These are phyloP conservation scores for Polydrusus tereticollis DNA, from an alignment of 2,888 invertebrate species.

Conservation along the genomic window DNA sequence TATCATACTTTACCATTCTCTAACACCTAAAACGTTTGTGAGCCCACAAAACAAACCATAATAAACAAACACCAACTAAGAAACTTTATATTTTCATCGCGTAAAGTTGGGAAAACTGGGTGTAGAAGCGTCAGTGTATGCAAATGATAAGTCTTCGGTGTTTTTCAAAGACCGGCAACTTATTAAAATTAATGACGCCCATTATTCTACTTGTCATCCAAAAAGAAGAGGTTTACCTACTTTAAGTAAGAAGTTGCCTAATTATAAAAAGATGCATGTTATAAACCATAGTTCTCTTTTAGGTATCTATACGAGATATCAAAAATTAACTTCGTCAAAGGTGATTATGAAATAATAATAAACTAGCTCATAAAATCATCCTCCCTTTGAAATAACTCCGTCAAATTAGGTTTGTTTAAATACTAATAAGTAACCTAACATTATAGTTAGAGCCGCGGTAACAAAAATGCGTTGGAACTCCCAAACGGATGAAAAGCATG, in stretches of 20 bases:
- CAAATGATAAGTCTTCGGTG: conserved; percentile 36
- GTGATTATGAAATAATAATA: too few species aligned
- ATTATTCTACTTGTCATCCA: conserved; percentile 46
- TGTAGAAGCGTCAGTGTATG: conserved; percentile 12
- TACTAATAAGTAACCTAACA: too few species aligned
- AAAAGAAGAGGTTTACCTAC: conserved; percentile 17
- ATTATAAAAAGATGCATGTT: conserved; percentile 12
- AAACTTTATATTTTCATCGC: conserved; percentile 27
- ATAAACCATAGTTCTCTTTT: too few species aligned
- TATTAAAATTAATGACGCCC: conserved; percentile 54
- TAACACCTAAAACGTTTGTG: not conserved
- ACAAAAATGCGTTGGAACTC: too few species aligned
- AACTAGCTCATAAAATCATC: not conserved
- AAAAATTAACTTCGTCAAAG: too few species aligned
- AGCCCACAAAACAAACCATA: not conserved
- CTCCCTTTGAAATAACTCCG: not conserved
- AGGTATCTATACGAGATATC: too few species aligned
- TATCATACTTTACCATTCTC: not conserved
- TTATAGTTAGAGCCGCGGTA: too few species aligned
- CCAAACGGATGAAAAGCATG: too few species aligned
- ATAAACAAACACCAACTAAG: not conserved
- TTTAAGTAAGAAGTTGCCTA: conserved; percentile 13
- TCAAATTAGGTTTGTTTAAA: too few species aligned
- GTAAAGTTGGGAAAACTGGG: not conserved
- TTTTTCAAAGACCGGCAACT: conserved; percentile 46